Percentiles rank a stretch among this genome's conserved stretches.
Evolutionary conservation across 2,888 invertebrate species (phyloP).

Genomic region (Acrobasis repandana): DNA sequence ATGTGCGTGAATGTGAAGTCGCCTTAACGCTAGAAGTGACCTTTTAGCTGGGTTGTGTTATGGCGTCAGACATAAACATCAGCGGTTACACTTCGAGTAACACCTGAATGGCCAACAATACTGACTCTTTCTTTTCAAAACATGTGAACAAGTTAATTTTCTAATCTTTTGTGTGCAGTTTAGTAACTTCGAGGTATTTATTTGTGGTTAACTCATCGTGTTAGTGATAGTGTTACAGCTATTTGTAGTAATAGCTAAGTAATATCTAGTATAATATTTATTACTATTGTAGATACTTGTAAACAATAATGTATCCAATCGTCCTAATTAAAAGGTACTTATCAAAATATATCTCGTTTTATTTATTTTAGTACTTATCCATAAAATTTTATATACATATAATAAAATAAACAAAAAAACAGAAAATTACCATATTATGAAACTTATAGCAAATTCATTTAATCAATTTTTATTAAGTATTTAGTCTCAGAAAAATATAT

Average conservation of each 20-base stretch:
- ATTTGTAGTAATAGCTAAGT: too few species aligned
- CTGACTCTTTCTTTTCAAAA: slow-evolving; percentile 3
- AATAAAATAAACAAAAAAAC: neutral
- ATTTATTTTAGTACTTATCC: too few species aligned
- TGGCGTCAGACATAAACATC: slow-evolving; percentile 21
- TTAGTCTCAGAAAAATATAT: too few species aligned
- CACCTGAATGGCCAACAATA: slow-evolving; percentile 8
- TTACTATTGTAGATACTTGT: too few species aligned
- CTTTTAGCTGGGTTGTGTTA: slow-evolving; percentile 17
- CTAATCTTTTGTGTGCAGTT: neutral
- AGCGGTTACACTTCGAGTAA: neutral
- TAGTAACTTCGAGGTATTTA: neutral
- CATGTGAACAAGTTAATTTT: neutral
- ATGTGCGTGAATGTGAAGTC: neutral
- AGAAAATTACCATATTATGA: too few species aligned
- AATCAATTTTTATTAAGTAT: too few species aligned
- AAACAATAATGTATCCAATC: too few species aligned
- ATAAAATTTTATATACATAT: neutral
- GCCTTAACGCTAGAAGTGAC: slow-evolving; percentile 2
- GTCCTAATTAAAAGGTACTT: too few species aligned
- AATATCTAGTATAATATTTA: too few species aligned
- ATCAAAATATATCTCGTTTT: too few species aligned
- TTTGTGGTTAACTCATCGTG: neutral
- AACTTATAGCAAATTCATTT: too few species aligned
- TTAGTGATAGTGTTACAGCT: neutral